Conservation (phyloP, 64 coral and sea anemone species). For the Astreopora myriophthalma region DNA sequence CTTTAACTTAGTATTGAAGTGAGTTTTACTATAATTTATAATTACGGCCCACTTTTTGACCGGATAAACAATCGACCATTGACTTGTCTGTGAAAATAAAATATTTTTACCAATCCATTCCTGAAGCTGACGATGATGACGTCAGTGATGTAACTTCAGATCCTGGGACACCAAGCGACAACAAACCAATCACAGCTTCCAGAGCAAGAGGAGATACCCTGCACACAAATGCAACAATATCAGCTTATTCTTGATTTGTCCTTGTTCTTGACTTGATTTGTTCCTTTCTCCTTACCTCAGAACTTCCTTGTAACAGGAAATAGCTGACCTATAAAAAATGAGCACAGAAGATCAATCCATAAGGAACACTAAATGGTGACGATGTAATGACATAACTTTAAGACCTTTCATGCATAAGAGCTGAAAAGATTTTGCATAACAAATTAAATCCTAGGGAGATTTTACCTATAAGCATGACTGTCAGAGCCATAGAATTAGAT, state of each 20-base stretch:
- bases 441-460: no score
- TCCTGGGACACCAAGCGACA: conserved; percentile 76
- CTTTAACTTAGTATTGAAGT: not conserved
- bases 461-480: no score
- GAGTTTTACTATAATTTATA: no score
- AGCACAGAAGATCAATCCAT: not conserved
- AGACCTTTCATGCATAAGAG: no score
- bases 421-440: no score
- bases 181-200: conserved; percentile 82
- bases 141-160: conserved; percentile 92
- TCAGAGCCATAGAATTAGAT: no score
- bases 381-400: no score
- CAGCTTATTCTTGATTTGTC: not conserved
- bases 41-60: no score
- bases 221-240: not conserved
- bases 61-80: no score
- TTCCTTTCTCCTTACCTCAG: conserved; percentile 63
- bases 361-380: no score
- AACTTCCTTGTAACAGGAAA: conserved; percentile 99
- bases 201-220: conserved; percentile 93
- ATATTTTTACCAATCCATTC: conserved; percentile 81
- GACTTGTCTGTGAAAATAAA: not conserved
- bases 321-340: conserved; percentile 70
- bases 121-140: conserved; percentile 40
- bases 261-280: not conserved